Evolutionary conservation across 2,888 invertebrate genomes (phyloP).

Genomic region (Clivina fossor): DNA sequence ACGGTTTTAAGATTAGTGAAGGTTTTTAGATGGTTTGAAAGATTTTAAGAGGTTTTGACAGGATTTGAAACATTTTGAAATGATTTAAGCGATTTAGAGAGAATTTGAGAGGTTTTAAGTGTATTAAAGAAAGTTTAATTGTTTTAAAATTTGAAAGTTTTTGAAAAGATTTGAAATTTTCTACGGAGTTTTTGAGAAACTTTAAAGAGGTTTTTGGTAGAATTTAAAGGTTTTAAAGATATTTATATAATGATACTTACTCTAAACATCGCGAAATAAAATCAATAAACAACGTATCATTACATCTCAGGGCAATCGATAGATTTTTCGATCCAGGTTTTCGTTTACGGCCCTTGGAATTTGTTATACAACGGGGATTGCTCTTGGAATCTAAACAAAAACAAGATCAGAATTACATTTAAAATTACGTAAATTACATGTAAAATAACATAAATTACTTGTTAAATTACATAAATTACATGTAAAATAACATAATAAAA

Average conservation of each 20-base stretch:
- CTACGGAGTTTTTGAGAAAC: no score
- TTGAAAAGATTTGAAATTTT: no score
- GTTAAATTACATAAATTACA: neutral
- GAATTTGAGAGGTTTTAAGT: no score
- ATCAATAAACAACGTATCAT: slow-evolving; percentile 86
- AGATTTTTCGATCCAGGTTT: slow-evolving; percentile 83
- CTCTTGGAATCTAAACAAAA: slow-evolving; percentile 77
- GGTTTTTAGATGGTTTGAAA: no score
- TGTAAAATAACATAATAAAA: neutral
- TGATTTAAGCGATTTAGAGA: no score
- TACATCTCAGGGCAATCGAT: slow-evolving; percentile 78
- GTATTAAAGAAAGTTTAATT: no score
- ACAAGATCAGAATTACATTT: neutral
- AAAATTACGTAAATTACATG: neutral
- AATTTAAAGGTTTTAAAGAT: no score
- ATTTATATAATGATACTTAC: slow-evolving; percentile 62
- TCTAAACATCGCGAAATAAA: slow-evolving; percentile 89
- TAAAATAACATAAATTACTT: neutral
- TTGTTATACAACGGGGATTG: slow-evolving; percentile 85
- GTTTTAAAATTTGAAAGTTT: no score
- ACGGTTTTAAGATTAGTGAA: no score
- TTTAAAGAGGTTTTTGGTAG: no score
- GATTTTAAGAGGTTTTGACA: no score
- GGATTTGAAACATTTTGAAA: no score
- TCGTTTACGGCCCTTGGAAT: slow-evolving; percentile 91